Conservation (phyloP, 2,888 invertebrate genomes). For the Synergus laeviventris region DNA sequence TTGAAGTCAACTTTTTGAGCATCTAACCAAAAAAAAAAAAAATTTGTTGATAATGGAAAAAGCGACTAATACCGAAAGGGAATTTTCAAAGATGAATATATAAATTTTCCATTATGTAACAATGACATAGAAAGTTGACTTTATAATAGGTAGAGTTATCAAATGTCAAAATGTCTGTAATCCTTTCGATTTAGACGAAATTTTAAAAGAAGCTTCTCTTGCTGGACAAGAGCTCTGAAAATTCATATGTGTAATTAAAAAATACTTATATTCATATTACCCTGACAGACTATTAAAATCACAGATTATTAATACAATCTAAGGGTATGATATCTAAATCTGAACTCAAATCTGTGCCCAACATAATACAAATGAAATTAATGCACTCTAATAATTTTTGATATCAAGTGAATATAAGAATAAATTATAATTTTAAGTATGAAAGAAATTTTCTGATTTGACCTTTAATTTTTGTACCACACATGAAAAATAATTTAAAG, state of each 20-base stretch:
- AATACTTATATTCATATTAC: neutral
- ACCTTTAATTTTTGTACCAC: neutral
- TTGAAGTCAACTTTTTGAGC: conserved; percentile 12
- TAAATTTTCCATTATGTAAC: neutral
- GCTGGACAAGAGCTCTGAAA: conserved; percentile 26
- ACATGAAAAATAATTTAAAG: neutral
- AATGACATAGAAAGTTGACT: neutral
- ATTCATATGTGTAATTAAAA: neutral
- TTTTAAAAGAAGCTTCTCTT: conserved; percentile 1
- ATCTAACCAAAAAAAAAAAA: neutral
- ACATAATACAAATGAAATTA: too few species aligned
- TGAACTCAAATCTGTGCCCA: neutral
- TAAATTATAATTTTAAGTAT: too few species aligned
- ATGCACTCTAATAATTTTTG: too few species aligned
- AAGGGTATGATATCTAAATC: neutral
- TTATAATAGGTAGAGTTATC: neutral
- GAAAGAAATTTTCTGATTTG: neutral
- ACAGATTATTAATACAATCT: too few species aligned
- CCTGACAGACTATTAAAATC: neutral
- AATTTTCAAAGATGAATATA: neutral
- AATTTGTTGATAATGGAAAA: neutral
- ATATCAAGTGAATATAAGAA: too few species aligned
- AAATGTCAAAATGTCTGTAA: conserved; percentile 8
- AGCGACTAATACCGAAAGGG: neutral
- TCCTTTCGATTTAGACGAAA: neutral